Evolutionary conservation across 2,888 invertebrate species (phyloP), one percentile per base, ranked within the genome.

Genomic region (Polydrusus cervinus): DNA sequence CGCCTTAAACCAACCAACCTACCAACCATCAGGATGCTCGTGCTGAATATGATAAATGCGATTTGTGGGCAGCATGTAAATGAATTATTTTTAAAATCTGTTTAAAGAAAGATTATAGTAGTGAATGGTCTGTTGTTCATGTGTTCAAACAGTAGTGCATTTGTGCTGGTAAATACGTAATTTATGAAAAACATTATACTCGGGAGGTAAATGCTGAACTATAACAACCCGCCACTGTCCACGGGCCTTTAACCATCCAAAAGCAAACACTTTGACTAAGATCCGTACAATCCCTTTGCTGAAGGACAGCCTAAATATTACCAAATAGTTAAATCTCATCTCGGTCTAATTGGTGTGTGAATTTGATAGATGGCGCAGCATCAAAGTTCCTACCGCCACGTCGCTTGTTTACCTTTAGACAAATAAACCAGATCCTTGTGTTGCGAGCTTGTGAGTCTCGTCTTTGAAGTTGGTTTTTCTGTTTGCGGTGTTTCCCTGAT

Each of bases 301-400:
- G 14, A 51, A 57, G 67, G 66, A 72, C 72, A 61, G 60, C 60
- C 72, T 72, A 72, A 72, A 67, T 72, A 72, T 72, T 67, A 66
- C 67, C 72, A 72, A 72, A 72, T 65, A 72, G 55, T 55, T 64
- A 65, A 65, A 71, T 57, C 64, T 61, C 53, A 40, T 66, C 55
- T 40, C 30, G 51, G 62, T 70, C 72, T 72, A 72, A 72, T 72
- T 72, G 72, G 20, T 72, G 67, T 66, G 72, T 72, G 66, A 72
- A 72, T 55, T 45, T 72, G 72, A 72, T 72, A 72, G 72, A 72
- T 72, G 72, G 72, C 62, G 62, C 43, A 20, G 20, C 62, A 53
- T 70, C 70, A 70, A 70, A 70, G 70, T 68, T 43, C 0, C 57
- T 47, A 49, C 69, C 45, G 47, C 18, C n/a, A 7, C 66, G 30